Conservation (phyloP, 2,113 vertebrate species). For the Bubalus kerabau region DNA sequence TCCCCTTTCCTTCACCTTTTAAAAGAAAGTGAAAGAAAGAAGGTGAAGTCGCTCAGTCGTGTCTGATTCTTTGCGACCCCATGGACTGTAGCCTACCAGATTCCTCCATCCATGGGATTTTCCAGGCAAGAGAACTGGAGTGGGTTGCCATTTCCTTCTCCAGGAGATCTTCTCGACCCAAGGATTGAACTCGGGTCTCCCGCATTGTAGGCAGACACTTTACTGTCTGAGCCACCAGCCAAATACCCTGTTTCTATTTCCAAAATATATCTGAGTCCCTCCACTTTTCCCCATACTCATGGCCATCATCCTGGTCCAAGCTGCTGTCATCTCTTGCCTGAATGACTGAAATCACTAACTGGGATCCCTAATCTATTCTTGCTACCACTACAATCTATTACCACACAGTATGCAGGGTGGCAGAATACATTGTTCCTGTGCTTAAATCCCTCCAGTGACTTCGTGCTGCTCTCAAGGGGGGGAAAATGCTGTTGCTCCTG, state of each 20-base stretch:
- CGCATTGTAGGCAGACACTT: too few relatives aligned
- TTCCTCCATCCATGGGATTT: too few relatives aligned
- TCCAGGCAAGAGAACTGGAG: too few relatives aligned
- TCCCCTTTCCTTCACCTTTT: background rate
- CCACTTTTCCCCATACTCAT: background rate
- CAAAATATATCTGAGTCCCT: background rate
- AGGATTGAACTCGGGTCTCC: too few relatives aligned
- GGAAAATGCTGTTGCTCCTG: background rate
- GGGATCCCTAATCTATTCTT: background rate
- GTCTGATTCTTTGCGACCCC: too few relatives aligned
- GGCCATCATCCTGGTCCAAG: background rate
- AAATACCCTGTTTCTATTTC: background rate
- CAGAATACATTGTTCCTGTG: background rate
- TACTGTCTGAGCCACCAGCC: background rate
- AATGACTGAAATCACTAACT: background rate
- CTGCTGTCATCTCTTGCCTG: background rate
- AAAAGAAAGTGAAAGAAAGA: background rate
- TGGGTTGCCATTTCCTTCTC: too few relatives aligned
- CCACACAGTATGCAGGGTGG: background rate
- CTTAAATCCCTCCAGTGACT: background rate
- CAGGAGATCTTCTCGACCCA: too few relatives aligned
- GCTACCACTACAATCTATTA: background rate
- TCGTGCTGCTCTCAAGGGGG: background rate
- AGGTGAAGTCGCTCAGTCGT: too few relatives aligned
- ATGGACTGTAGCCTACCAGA: too few relatives aligned